These are phyloP conservation scores for Eucriotettix oculatus DNA, from an alignment of 2,888 invertebrate genomes.

Conservation along the genomic window DNA sequence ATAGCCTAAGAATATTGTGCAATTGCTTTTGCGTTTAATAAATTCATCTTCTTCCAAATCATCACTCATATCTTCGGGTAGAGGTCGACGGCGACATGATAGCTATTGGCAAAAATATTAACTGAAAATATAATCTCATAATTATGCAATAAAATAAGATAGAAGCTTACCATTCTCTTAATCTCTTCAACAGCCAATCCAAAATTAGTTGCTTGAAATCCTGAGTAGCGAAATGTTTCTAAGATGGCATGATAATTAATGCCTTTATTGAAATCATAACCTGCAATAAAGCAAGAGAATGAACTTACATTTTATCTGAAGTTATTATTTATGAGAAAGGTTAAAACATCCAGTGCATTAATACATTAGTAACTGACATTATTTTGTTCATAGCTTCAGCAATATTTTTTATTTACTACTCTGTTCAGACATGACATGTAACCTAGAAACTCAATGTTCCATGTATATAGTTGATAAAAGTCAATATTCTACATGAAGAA, in stretches of 20 bases:
- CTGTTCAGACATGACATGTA: too few relatives aligned
- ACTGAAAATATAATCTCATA: not conserved
- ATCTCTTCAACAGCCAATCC: conserved; percentile 82
- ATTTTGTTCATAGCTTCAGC: too few relatives aligned
- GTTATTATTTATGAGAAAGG: too few relatives aligned
- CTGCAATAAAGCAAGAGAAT: conserved; percentile 24
- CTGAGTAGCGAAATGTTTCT: conserved; percentile 59
- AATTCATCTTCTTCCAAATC: conserved; percentile 61
- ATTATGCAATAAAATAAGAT: not conserved
- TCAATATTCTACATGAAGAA: too few relatives aligned
- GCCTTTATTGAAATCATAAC: conserved; percentile 88
- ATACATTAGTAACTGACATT: too few relatives aligned
- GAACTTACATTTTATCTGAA: too few relatives aligned
- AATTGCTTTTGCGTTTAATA: conserved; percentile 57
- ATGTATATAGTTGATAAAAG: too few relatives aligned
- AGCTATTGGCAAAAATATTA: conserved; percentile 28
- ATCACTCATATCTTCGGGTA: conserved; percentile 43
- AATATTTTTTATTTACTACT: too few relatives aligned
- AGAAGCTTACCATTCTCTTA: conserved; percentile 58
- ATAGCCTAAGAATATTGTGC: conserved; percentile 92
- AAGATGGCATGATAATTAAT: conserved; percentile 73
- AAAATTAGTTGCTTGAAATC: conserved; percentile 97
- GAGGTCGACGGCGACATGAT: conserved; percentile 47
- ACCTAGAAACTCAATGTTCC: too few relatives aligned
- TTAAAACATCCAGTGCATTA: too few relatives aligned